A percentile compares a stretch with the other conserved stretches of the same genome.
These are phyloP conservation scores for Neopipo cinnamomea DNA, from an alignment of 2,113 vertebrate species.

Conservation along the genomic window DNA sequence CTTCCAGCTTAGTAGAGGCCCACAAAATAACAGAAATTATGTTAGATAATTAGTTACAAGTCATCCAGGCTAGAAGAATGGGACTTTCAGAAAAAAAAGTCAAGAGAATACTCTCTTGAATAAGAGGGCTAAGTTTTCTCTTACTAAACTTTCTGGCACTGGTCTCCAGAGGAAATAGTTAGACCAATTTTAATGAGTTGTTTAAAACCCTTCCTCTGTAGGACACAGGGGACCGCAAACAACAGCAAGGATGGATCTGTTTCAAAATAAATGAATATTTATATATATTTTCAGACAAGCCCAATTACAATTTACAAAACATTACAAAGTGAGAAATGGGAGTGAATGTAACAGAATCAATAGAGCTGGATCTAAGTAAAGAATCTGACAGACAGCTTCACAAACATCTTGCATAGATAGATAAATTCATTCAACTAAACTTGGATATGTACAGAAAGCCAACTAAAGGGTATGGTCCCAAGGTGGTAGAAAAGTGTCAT, in stretches of 20 bases:
- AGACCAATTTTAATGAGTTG: neutral
- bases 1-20: neutral
- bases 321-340: neutral
- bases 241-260: neutral
- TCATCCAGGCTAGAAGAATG: neutral
- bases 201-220: neutral
- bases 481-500: neutral
- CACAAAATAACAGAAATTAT: neutral
- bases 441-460: neutral
- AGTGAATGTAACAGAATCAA: neutral
- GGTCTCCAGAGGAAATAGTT: neutral
- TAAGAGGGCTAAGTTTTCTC: neutral
- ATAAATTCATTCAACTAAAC: neutral
- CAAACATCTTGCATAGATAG: neutral
- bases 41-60: neutral
- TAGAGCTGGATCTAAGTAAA: neutral
- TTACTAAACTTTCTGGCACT: neutral
- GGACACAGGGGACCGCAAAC: neutral
- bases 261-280: neutral
- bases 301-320: neutral
- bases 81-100: neutral
- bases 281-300: neutral
- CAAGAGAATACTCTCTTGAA: neutral
- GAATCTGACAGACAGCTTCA: neutral
- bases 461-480: fast-evolving